A percentile compares a stretch with the other conserved stretches of the same genome.
Evolutionary conservation across 1,140 invertebrate species (phyloP).

Genomic region (Hylyphantes graminicola): DNA sequence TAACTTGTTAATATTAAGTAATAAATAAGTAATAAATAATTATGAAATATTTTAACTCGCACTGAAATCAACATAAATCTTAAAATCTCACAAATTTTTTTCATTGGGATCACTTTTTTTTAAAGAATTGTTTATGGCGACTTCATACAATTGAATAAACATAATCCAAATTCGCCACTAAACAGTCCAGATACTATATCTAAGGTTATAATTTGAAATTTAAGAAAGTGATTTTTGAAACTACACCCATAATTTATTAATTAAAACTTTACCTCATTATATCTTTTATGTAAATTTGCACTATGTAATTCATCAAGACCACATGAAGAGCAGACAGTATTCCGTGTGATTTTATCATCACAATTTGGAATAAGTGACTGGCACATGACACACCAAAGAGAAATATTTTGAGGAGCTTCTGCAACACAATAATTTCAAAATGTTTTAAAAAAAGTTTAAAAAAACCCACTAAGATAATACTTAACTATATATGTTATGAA

Average conservation of each 20-base stretch:
- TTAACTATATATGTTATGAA: background rate
- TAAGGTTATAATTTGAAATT: background rate
- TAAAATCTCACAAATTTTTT: no score
- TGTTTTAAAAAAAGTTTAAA: background rate
- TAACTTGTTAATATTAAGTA: no score
- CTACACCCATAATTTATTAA: background rate
- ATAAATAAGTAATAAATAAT: no score
- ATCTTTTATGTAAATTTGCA: conserved; percentile 6
- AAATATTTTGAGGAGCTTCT: background rate
- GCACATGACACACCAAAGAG: background rate
- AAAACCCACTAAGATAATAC: background rate
- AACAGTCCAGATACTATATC: background rate
- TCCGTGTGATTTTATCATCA: background rate
- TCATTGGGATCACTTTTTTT: no score
- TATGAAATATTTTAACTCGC: no score
- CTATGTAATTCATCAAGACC: background rate
- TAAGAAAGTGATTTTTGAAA: background rate
- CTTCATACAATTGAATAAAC: no score
- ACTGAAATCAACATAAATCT: no score
- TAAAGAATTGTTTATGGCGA: no score
- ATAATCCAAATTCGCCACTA: background rate
- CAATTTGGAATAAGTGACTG: no score
- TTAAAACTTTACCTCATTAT: conserved; percentile 2
- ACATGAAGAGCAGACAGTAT: conserved; percentile 10
- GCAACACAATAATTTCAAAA: background rate